Evolutionary conservation across 2,797 vertebrate species (phyloP).

Genomic region (Taenioides sp.): DNA sequence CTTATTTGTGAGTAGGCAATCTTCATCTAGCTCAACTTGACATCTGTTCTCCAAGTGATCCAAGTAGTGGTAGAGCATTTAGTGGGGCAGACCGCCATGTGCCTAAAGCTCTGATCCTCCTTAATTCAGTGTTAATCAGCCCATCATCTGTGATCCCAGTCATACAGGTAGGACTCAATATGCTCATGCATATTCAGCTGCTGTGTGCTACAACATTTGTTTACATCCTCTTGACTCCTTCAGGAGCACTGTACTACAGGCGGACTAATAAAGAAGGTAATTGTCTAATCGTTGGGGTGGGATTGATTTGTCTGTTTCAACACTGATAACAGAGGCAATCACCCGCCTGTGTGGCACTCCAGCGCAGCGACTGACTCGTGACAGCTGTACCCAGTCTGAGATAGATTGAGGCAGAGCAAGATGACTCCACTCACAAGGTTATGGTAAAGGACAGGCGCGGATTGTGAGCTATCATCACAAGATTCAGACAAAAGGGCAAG

Average conservation of each 20-base stretch:
- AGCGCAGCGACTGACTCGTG: slow-evolving; percentile 37
- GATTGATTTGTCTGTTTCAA: slow-evolving; percentile 78
- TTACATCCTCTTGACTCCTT: slow-evolving; percentile 58
- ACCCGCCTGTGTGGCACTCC: slow-evolving; percentile 40
- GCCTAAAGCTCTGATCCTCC: background rate
- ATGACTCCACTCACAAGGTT: slow-evolving; percentile 20
- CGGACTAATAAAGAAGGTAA: slow-evolving; percentile 73
- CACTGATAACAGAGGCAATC: slow-evolving; percentile 77
- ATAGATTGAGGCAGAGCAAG: background rate
- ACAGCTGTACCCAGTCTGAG: slow-evolving; percentile 23
- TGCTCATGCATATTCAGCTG: background rate
- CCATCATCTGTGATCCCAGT: background rate
- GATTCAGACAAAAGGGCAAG: background rate
- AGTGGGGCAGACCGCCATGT: no score
- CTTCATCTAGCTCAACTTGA: background rate
- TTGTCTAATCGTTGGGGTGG: slow-evolving; percentile 65
- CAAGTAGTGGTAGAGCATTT: background rate
- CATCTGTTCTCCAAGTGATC: background rate
- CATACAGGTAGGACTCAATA: background rate
- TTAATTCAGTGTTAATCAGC: background rate
- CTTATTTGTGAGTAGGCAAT: no score
- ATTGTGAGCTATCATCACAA: slow-evolving; percentile 19
- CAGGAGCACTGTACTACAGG: slow-evolving; percentile 59
- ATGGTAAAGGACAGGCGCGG: slow-evolving; percentile 22
- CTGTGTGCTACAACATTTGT: slow-evolving; percentile 37